Evolutionary conservation across 2,113 vertebrate genomes (phyloP), one percentile per base, ranked within the genome.

Genomic region (Malurus melanocephalus): DNA sequence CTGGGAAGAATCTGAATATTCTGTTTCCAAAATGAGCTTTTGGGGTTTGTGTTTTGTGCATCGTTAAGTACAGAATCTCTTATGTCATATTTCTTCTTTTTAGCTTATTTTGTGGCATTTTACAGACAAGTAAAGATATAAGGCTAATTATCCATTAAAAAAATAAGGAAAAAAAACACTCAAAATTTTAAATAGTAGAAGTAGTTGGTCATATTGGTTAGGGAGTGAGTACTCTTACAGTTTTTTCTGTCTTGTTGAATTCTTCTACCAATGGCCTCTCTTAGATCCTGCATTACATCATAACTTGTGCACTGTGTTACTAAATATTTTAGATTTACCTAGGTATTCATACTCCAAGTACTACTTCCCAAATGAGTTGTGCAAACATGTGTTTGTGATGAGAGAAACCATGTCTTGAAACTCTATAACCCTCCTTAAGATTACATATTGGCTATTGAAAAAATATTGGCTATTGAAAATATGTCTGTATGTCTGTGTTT

Each of bases 141-240:
- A 59, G 28, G 13, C 48, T 60, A 67, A 75, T 72, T 60, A 81
- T 19, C 21, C 43, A 11, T n/a, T 20, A 60, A 45, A 64, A 52
- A 22, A n/a, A 12, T 0, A n/a, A 38, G 13, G 11, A 32, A 27
- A 33, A 46, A 21, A 2, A 1, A 0, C 6, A 52, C 16, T 56
- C 28, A 59, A 38, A 66, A 59, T 20, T 60, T 13, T 76, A 61
- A 52, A 15, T 4, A 53, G 17, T 61, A 51, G 12, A 76, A 80
- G 48, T 48, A 79, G 19, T 32, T 72, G 14, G 17, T 68, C 23
- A 38, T 74, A 40, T 9, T 45, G 7, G 21, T 87, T 80, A 6
- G 7, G 28, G 42, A 79, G 21, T 30, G 9, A 85, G 7, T 17
- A 77, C 2, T 52, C 55, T 21, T 46, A 76, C 9, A 32, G 20